Conservation (phyloP, 2,113 vertebrate species). For the Tupaia tana region DNA sequence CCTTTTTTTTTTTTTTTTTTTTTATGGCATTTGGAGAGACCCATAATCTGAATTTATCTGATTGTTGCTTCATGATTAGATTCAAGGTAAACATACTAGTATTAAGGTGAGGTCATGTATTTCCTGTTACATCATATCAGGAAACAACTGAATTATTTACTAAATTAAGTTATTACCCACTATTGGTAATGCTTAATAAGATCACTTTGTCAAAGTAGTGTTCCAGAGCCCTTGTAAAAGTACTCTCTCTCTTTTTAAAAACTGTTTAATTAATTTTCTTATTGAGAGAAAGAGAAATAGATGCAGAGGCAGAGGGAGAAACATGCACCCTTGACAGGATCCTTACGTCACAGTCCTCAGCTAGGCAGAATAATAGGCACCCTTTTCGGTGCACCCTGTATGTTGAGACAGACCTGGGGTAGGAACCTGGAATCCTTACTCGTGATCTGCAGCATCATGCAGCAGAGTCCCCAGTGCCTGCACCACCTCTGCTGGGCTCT, state of each 20-base stretch:
- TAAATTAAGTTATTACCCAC: not conserved
- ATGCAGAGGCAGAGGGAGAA: too few species aligned
- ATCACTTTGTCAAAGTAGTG: not conserved
- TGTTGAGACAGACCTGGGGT: too few species aligned
- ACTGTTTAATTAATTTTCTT: too few species aligned
- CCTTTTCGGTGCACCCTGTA: too few species aligned
- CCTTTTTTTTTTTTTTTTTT: not conserved
- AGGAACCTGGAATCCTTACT: too few species aligned
- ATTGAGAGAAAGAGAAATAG: too few species aligned
- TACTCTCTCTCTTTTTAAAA: not conserved
- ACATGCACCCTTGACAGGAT: too few species aligned
- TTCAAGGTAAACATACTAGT: not conserved
- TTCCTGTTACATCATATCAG: not conserved
- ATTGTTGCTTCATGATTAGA: slow-evolving; percentile 15
- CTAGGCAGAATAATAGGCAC: too few species aligned
- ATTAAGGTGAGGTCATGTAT: not conserved
- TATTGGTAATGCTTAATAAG: not conserved
- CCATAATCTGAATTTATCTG: slow-evolving; percentile 11
- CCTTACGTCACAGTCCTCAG: too few species aligned
- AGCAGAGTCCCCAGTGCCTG: too few species aligned
- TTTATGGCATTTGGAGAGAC: not conserved
- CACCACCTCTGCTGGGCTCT: too few species aligned
- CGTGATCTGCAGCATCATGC: too few species aligned
- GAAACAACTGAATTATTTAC: not conserved
- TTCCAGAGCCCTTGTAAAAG: not conserved